Evolutionary conservation across 2,113 vertebrate genomes (phyloP).

Genomic region (Dromiciops gliroides): DNA sequence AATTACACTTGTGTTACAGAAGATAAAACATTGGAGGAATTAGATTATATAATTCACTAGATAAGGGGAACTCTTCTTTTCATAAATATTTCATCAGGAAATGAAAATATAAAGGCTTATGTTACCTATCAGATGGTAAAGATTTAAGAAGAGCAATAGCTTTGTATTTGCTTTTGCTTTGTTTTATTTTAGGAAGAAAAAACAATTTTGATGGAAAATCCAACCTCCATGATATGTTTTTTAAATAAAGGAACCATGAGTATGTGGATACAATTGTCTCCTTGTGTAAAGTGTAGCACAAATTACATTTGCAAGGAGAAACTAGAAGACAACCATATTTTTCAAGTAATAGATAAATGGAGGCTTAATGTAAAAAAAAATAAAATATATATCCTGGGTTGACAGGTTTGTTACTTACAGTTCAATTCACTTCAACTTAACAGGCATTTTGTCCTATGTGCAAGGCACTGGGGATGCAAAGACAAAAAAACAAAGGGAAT

Average conservation of each 20-base stretch:
- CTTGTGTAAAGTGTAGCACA: background rate
- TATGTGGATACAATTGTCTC: background rate
- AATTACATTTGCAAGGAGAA: background rate
- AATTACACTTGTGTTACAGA: conserved; percentile 77
- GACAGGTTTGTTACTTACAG: background rate
- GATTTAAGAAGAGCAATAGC: conserved; percentile 58
- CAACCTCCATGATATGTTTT: conserved; percentile 37
- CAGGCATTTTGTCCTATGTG: background rate
- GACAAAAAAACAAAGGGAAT: too few relatives aligned
- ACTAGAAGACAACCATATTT: background rate
- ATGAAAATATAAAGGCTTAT: conserved; percentile 71
- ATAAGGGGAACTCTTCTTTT: conserved; percentile 76
- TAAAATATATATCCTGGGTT: background rate
- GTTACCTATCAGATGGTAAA: conserved; percentile 63
- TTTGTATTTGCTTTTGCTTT: conserved; percentile 13
- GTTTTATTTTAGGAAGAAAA: conserved; percentile 58
- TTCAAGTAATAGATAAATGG: background rate
- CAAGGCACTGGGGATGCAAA: background rate
- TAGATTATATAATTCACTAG: conserved; percentile 76
- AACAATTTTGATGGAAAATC: conserved; percentile 49
- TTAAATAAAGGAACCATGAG: background rate
- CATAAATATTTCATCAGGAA: conserved; percentile 83
- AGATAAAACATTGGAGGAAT: conserved; percentile 74
- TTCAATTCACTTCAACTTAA: background rate
- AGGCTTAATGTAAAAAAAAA: background rate